Evolutionary conservation across 2,888 invertebrate species (phyloP).

Genomic region (Acronicta aceris): DNA sequence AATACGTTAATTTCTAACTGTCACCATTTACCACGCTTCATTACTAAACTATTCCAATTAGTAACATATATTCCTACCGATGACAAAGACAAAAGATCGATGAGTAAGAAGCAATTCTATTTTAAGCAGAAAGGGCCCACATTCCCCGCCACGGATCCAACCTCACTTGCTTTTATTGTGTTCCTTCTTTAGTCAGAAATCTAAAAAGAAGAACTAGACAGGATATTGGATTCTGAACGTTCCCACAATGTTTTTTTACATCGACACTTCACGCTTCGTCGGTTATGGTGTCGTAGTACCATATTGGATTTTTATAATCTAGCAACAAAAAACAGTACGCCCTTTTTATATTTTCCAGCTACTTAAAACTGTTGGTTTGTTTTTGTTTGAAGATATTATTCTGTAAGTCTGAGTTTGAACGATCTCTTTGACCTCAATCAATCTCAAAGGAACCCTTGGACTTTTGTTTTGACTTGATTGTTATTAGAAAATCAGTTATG

Average conservation of each 20-base stretch:
- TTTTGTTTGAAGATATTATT: constrained; percentile 4
- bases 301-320: constrained; percentile 37
- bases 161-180: constrained; percentile 60
- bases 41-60: constrained; percentile 12
- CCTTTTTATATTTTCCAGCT: constrained; percentile 16
- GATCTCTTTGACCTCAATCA: constrained; percentile 5
- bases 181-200: constrained; percentile 53
- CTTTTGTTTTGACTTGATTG: background rate
- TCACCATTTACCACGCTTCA: background rate
- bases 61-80: constrained; percentile 16
- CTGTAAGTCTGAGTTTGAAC: background rate
- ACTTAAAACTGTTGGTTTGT: background rate
- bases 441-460: constrained; percentile 6
- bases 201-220: constrained; percentile 57
- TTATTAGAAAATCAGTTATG: background rate
- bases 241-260: constrained; percentile 53
- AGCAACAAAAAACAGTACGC: constrained; percentile 18
- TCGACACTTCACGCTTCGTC: constrained; percentile 48
- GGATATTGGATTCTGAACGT: constrained; percentile 40
- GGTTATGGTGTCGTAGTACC: constrained; percentile 41
- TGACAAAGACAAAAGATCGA: constrained; percentile 41
- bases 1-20: too few species aligned
- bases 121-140: constrained; percentile 60
- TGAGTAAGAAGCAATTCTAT: constrained; percentile 57
- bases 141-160: constrained; percentile 65